Evolutionary conservation across 2,113 vertebrate species (phyloP).

Genomic region (Petrocephalus zakoni): DNA sequence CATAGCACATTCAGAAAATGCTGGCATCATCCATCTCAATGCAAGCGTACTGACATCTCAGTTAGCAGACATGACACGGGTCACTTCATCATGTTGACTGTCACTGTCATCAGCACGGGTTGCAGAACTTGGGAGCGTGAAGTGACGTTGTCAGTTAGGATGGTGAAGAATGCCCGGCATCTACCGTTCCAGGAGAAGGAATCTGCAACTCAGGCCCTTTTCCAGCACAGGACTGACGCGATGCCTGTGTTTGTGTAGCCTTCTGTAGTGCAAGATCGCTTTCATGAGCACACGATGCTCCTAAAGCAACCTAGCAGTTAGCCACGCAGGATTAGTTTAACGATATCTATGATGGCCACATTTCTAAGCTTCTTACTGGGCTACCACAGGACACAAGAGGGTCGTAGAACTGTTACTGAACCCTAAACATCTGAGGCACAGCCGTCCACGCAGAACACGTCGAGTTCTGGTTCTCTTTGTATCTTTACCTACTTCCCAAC

Average conservation of each 20-base stretch:
- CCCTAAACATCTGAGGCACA: neutral
- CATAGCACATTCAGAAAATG: neutral
- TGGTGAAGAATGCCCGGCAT: neutral
- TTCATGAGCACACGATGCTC: neutral
- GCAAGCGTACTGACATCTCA: slow-evolving; percentile 3
- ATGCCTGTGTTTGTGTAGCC: neutral
- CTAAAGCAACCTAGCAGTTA: neutral
- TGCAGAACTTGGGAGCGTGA: neutral
- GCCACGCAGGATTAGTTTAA: neutral
- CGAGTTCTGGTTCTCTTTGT: neutral
- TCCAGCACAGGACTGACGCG: neutral
- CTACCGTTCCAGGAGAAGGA: neutral
- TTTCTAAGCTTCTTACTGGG: neutral
- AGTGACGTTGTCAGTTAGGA: slow-evolving; percentile 11
- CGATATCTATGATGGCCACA: neutral
- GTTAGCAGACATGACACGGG: slow-evolving; percentile 5
- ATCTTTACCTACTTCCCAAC: neutral
- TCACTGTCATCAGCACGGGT: neutral
- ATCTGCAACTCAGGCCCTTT: neutral
- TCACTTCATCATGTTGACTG: slow-evolving; percentile 5
- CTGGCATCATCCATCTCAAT: neutral
- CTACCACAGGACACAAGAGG: neutral
- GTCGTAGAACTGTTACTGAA: neutral
- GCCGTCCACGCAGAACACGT: neutral
- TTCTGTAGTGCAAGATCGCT: neutral